Conservation (phyloP, 2,797 vertebrate genomes). For the Eulemur rubriventer region DNA sequence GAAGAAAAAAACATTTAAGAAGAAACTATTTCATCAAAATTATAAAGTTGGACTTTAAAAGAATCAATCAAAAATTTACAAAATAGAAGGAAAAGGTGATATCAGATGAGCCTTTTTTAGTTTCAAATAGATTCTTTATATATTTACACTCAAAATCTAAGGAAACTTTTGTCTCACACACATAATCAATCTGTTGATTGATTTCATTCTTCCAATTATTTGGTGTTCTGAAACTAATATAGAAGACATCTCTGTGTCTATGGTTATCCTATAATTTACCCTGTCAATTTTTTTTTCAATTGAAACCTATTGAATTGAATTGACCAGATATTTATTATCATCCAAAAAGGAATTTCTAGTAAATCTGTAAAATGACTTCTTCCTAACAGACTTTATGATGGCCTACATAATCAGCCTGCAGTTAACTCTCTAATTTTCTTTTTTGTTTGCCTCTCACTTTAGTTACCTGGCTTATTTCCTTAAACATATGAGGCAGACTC, state of each 20-base stretch:
- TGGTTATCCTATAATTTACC: not conserved
- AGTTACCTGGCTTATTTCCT: not conserved
- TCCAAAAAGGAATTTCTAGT: not conserved
- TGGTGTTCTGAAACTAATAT: not conserved
- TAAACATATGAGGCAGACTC: not conserved
- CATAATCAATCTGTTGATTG: not conserved
- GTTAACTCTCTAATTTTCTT: too few species aligned
- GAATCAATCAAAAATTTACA: not conserved
- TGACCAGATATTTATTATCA: not conserved
- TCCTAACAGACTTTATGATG: not conserved
- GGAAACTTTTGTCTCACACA: not conserved
- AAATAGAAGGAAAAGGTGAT: not conserved
- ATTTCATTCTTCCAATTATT: not conserved
- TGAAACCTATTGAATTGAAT: not conserved
- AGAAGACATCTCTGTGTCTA: not conserved
- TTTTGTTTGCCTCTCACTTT: not conserved
- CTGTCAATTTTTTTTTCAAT: not conserved
- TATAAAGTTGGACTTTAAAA: constrained; percentile 4
- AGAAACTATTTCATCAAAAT: not conserved
- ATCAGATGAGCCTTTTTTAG: not conserved
- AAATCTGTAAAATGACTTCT: not conserved
- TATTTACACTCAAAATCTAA: not conserved
- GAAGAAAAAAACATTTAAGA: not conserved
- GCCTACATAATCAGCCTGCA: not conserved
- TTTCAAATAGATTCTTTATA: not conserved